A percentile compares a stretch with the other conserved stretches of the same genome.
Conservation (phyloP, 2,888 invertebrate genomes). For the Cheiracanthium punctorium region DNA sequence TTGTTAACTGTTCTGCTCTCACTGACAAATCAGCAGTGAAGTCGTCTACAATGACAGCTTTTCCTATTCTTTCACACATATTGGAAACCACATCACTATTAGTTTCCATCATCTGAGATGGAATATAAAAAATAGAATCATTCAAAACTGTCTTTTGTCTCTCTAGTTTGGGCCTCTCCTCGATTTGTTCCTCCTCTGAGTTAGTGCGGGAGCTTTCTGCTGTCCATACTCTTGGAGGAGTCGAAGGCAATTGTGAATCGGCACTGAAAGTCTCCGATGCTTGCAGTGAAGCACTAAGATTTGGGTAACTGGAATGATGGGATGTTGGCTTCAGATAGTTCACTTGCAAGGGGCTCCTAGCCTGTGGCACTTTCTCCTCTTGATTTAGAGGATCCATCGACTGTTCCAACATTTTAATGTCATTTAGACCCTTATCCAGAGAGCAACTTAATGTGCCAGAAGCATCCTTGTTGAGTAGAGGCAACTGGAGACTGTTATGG, state of each 20-base stretch:
- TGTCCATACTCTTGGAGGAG: slow-evolving; percentile 52
- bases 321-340: slow-evolving; percentile 20
- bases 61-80: background rate
- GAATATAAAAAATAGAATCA: slow-evolving; percentile 62
- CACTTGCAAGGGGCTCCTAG: slow-evolving; percentile 9
- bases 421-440: slow-evolving; percentile 71
- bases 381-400: background rate
- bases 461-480: background rate
- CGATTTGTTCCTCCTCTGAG: slow-evolving; percentile 61
- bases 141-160: slow-evolving; percentile 25
- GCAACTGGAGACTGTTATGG: background rate
- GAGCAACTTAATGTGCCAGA: slow-evolving; percentile 65
- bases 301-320: slow-evolving; percentile 69
- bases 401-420: slow-evolving; percentile 39
- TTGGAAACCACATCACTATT: background rate
- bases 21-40: slow-evolving; percentile 55
- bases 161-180: background rate
- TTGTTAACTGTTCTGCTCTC: slow-evolving; percentile 51
- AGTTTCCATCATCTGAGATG: background rate
- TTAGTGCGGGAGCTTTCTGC: slow-evolving; percentile 61
- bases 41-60: slow-evolving; percentile 24
- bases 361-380: slow-evolving; percentile 8
- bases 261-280: background rate
- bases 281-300: slow-evolving; percentile 23
- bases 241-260: slow-evolving; percentile 3